Evolutionary conservation across 2,113 vertebrate genomes (phyloP), one percentile per base, ranked within the genome.

Genomic region (Phoxinus phoxinus): DNA sequence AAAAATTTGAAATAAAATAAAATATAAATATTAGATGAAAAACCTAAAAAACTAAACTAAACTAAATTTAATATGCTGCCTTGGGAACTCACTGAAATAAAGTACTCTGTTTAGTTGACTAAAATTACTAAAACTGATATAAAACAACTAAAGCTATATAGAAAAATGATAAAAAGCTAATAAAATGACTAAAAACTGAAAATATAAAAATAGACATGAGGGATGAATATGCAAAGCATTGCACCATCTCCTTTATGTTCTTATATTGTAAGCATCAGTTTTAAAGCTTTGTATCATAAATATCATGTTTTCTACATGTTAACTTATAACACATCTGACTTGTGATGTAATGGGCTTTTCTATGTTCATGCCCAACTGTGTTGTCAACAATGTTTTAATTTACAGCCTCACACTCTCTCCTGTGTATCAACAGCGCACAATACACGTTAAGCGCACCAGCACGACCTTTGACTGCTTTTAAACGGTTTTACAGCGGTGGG

Each of bases 371-470:
- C 78, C 58, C 53, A 75, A 6, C 23, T 27, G 41, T 32, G 44
- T 32, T 27, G 72, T 58, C 72, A 81, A 81, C 79, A 81, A 27
- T 53, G 59, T 9, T 69, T 86, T 76, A 51, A 65, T 77, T 86
- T 83, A 41, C 17, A 51, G 27, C 59, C 25, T 83, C 30, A 58
- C 51, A n/a, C 37, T 6, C 35, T 83, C 80, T 58, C 46, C 51
- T 80, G 37, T 74, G 82, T 61, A 21, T 81, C 73, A 59, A 74
- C 30, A 7, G n/a, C 82, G 37, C 30, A 21, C 63, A 81, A 32
- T 82, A 65, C 48, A 83, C 23, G 10, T 27, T 35, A 15, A n/a
- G 4, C 11, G n/a, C 59, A 80, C 74, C 84, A 59, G 51, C 46
- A 80, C 41, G 80, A 76, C 30, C 56, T 51, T 48, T 25, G 58